Evolutionary conservation across 2,113 vertebrate genomes (phyloP), one percentile per base, ranked within the genome.

Genomic region (Tupaia tana): DNA sequence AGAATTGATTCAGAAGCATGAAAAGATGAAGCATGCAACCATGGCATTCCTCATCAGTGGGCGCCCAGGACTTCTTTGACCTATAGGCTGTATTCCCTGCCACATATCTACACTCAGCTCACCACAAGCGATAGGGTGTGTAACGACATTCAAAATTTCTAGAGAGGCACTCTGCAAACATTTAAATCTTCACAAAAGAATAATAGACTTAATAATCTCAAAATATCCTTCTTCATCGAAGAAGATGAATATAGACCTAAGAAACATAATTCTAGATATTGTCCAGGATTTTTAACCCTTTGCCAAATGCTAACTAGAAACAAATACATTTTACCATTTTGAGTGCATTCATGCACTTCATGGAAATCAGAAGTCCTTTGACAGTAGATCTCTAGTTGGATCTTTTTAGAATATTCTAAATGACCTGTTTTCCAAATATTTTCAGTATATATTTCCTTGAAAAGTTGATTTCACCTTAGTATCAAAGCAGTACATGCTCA

Each of bases 301-400:
- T 70, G 22, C 43, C n/a, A 91, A 24, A 24, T 25, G n/a, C 0
- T 9, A 27, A 22, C 64, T 54, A 89, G 56, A 80, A 90, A 70
- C 15, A 95, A 92, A 67, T 18, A 66, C 1, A 0, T 75, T 89
- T 63, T 56, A 56, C 31, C 18, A 73, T 66, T 81, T 18, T 94
- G 61, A 89, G 18, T 83, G n/a, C n/a, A 34, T 91, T 34, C 31
- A 11, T 81, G 52, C 12, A 52, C 7, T 52, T 85, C 2, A 19
- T 27, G 20, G 73, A 92, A 95, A 66, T 81, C 5, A 88, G n/a
- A 90, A 88, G n/a, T 93, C 24, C 10, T 96, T 80, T 89, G 63
- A 86, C 95, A 66, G 29, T 13, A 63, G 27, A 22, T 14, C 16
- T 18, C 52, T 67, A 67, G 79, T 73, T 95, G 59, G 34, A 14